Percentiles rank a stretch among this genome's conserved stretches.
Conservation (phyloP, 2,888 invertebrate genomes). For the Noctua pronuba region DNA sequence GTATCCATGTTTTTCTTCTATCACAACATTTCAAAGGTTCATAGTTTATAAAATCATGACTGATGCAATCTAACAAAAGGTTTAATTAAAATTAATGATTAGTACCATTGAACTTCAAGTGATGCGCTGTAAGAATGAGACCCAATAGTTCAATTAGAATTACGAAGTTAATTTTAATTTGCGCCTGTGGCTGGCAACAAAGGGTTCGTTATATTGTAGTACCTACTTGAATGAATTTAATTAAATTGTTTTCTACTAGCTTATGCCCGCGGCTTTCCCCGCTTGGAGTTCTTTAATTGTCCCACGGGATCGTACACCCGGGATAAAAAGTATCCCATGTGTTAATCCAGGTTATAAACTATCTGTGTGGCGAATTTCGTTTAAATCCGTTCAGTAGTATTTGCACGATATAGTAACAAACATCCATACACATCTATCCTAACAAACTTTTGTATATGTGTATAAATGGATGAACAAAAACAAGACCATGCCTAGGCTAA, state of each 20-base stretch:
- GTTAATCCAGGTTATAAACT: too few relatives aligned
- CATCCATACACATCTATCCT: too few relatives aligned
- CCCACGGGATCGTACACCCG: too few relatives aligned
- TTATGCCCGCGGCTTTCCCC: too few relatives aligned
- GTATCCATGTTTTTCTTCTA: neutral
- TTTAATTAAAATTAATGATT: conserved; percentile 4
- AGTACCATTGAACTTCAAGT: conserved; percentile 22
- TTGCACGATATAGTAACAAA: too few relatives aligned
- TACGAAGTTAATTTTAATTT: neutral
- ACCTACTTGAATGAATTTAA: neutral
- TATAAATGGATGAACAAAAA: too few relatives aligned
- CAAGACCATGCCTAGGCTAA: too few relatives aligned
- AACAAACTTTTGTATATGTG: too few relatives aligned
- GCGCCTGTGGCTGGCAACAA: neutral
- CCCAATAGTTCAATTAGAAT: neutral
- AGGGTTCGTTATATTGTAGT: neutral
- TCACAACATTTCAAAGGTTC: neutral
- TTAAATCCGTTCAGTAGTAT: too few relatives aligned
- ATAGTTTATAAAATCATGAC: neutral
- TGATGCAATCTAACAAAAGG: neutral
- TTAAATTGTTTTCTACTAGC: neutral
- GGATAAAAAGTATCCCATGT: too few relatives aligned
- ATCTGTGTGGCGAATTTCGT: too few relatives aligned
- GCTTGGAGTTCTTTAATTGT: too few relatives aligned
- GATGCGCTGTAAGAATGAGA: neutral